phyloP scores from a whole-genome alignment of 2,888 invertebrate genomes.

The Apotomis turbidana region DNA sequence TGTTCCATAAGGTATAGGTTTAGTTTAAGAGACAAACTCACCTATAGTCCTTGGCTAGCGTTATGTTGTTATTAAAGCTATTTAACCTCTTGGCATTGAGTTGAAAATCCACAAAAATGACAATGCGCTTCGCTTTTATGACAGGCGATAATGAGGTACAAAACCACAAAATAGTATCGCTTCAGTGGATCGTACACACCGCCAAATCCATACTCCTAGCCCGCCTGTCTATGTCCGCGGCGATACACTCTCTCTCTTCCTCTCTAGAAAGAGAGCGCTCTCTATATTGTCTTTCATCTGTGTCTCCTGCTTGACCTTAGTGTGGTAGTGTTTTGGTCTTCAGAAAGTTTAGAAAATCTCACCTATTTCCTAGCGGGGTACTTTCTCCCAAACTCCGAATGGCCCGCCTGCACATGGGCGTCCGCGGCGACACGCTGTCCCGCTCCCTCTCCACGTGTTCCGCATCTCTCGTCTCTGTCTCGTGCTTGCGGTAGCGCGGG shows the following conservation, averaged over 20 bases:
- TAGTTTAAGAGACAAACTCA: too few species aligned
- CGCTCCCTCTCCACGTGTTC: slow-evolving; percentile 26
- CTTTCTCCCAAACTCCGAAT: slow-evolving; percentile 60
- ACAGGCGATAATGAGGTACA: too few species aligned
- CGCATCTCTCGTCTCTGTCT: slow-evolving; percentile 42
- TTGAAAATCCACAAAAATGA: too few species aligned
- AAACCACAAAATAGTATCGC: too few species aligned
- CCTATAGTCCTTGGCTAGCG: too few species aligned
- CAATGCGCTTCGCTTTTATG: too few species aligned
- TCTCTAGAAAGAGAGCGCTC: not conserved
- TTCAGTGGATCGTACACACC: too few species aligned
- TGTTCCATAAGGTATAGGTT: too few species aligned
- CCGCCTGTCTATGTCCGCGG: too few species aligned
- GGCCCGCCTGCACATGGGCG: slow-evolving; percentile 63
- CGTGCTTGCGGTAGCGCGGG: slow-evolving; percentile 60
- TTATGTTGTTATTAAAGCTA: too few species aligned
- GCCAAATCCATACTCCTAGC: too few species aligned
- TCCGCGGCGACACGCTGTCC: slow-evolving; percentile 51
- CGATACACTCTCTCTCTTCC: not conserved
- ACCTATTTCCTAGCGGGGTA: slow-evolving; percentile 62
- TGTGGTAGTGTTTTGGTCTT: not conserved
- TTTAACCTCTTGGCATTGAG: too few species aligned
- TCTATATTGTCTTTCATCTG: not conserved
- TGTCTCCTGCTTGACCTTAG: not conserved
- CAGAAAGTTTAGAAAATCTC: slow-evolving; percentile 31